phyloP scores from a whole-genome alignment of 2,888 invertebrate genomes.

The Drosophila merina region DNA sequence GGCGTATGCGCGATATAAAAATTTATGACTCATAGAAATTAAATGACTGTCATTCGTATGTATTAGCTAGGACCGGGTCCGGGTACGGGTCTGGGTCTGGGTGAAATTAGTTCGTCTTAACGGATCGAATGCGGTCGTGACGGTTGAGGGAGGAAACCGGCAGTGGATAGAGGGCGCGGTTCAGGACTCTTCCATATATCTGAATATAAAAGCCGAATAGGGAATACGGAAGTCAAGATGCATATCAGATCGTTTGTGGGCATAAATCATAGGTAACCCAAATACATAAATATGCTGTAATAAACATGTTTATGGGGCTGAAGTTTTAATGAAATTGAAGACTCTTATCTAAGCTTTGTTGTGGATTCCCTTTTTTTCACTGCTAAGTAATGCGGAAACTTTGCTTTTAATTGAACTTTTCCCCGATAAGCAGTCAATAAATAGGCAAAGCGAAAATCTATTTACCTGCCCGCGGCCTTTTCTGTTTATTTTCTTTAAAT shows the following conservation, averaged over 20 bases:
- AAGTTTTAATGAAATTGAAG: constrained; percentile 18
- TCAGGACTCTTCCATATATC: not conserved
- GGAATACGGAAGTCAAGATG: constrained; percentile 24
- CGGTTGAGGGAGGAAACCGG: constrained; percentile 1
- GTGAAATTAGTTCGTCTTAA: constrained; percentile 58
- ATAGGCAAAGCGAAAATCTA: constrained; percentile 23
- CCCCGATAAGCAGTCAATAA: constrained; percentile 37
- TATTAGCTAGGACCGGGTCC: constrained; percentile 50
- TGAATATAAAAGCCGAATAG: constrained; percentile 6
- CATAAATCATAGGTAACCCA: constrained; percentile 46
- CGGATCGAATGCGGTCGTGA: constrained; percentile 11
- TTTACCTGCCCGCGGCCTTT: constrained; percentile 27
- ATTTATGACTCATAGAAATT: constrained; percentile 72
- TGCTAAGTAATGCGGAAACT: constrained; percentile 17
- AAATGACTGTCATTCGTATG: constrained; percentile 73
- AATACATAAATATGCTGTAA: constrained; percentile 41
- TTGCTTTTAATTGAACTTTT: constrained; percentile 41
- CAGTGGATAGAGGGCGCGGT: constrained; percentile 17
- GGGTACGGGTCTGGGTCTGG: not conserved
- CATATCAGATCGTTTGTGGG: constrained; percentile 27
- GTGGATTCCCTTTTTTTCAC: not conserved
- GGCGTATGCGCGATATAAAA: constrained; percentile 45
- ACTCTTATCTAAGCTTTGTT: constrained; percentile 23
- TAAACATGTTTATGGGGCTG: constrained; percentile 38
- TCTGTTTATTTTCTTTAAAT: constrained; percentile 25